Base-by-base conservation (phyloP, 2,113 vertebrate genomes). In the Calidris pugnax region DNA sequence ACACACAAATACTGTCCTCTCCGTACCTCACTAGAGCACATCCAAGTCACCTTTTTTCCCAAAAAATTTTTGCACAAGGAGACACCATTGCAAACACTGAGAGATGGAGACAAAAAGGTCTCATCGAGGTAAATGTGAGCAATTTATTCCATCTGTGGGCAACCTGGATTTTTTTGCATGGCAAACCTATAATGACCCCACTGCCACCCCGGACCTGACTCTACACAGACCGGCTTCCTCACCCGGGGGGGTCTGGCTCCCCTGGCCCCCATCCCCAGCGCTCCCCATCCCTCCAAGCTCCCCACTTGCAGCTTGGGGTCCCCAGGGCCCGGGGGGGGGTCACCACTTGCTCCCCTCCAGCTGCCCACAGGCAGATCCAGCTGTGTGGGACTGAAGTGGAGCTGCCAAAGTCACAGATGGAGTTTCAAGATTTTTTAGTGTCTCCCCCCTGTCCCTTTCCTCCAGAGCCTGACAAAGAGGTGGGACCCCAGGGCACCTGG, bases 401-500 rank as follows among this genome's bases (percentile, higher is more conserved):
- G 48, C 55, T 56, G 51, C 35, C 76, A 28, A 94, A 95, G 90
- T 95, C 69, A 32, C 30, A 45, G 33, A 66, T 5, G 1, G 89
- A 97, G 88, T 96, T 97, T 60, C 37, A 69, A 48, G 28, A 66
- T 79, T 92, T 87, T 45, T 43, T 43, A 43, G 41, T 10, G 39
- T 60, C 23, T 37, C 15, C 18, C 62, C 27, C 19, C 41, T 6
- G 41, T 13, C 41, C 6, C 30, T 57, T 93, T 64, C 39, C 24
- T 5, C 3, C 33, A n/a, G 23, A 95, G 45, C 66, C 9, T 8
- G 30, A 41, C 75, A 76, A 71, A 77, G 18, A 59, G 20, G 14
- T 28, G 30, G 32, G 17, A 87, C 33, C 22, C 10, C 15, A 2
- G 35, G 53, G 10, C 4, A 12, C 14, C 33, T 12, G 1, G 17